A percentile compares a stretch with the other conserved stretches of the same genome.
phyloP scores from a whole-genome alignment of 2,888 invertebrate species.

The Drosophila limbata region DNA sequence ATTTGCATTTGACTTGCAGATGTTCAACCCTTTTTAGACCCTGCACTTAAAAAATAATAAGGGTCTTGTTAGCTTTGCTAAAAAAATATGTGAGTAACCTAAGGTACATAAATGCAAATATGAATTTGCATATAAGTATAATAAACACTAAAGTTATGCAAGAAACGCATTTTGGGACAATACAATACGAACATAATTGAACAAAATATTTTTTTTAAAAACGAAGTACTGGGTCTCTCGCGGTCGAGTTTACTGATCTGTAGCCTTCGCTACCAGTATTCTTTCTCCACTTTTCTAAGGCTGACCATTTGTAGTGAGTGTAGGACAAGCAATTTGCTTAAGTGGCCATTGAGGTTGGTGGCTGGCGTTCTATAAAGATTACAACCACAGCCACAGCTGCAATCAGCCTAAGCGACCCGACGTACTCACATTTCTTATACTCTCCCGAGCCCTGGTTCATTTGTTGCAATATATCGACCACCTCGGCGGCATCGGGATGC shows the following conservation, averaged over 20 bases:
- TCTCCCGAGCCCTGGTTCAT: conserved; percentile 21
- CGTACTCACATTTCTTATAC: conserved; percentile 48
- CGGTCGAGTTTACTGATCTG: background rate
- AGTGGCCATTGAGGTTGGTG: conserved; percentile 46
- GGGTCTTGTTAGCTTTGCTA: background rate
- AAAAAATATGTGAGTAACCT: too few relatives aligned
- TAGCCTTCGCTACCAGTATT: too few relatives aligned
- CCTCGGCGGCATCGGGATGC: conserved; percentile 44
- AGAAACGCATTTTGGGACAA: too few relatives aligned
- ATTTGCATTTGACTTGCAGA: conserved; percentile 60
- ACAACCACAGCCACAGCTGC: background rate
- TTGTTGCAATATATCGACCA: conserved; percentile 45
- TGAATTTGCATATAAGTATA: too few relatives aligned
- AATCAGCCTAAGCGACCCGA: conserved; percentile 26
- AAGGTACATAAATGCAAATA: too few relatives aligned
- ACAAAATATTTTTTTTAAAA: too few relatives aligned
- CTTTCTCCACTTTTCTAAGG: background rate
- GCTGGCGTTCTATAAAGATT: conserved; percentile 21
- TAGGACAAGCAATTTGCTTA: conserved; percentile 57
- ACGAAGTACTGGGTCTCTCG: background rate
- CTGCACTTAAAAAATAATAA: background rate
- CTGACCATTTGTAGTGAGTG: conserved; percentile 4
- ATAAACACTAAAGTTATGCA: too few relatives aligned
- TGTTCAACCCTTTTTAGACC: conserved; percentile 42
- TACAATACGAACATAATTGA: too few relatives aligned